Base-by-base conservation (phyloP, 2,797 vertebrate genomes). In the Poeciliopsis turneri region DNA sequence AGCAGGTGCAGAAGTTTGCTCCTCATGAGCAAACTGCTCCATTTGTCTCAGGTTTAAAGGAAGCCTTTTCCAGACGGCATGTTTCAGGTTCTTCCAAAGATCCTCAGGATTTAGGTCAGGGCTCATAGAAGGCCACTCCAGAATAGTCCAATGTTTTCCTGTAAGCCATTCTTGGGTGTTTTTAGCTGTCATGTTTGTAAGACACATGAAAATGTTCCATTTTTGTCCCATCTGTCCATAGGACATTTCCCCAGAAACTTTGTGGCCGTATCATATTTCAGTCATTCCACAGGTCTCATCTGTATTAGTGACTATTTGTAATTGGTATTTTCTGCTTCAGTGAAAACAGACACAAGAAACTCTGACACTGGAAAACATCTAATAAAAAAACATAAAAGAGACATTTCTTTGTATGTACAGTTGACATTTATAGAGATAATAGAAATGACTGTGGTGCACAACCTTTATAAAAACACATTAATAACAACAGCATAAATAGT, bases 361-460 rank as follows among this genome's bases (percentile, higher is more conserved):
- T 59, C 25, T 11, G 64, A 68, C 10, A 25, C 18, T 45, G 39
- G 5, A 70, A 70, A 71, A 46, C 5, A 16, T 25, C 41, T 45
- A 28, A 33, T 8, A n/a, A 16, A 33, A 59, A 64, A 13, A 0
- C 25, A 30, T 46, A 15, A 66, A 57, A 77, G 15, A 80, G 74
- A 20, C n/a, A 88, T 81, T 82, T 82, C 59, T 88, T 86, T 78
- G 59, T 84, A 86, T 90, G 78, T 87, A 93, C 93, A 94, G 81
- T 82, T 87, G 90, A 93, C 84, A 94, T 95, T 94, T 95, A 95
- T 94, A 90, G 87, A 92, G 86, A 84, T 88, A 88, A 94, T 94
- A 94, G 89, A 93, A 92, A 92, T 78, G 90, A 93, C 87, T 78
- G 87, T 78, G 79, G 83, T 93, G 95, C 90, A 94, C 86, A 90